phyloP scores from a whole-genome alignment of 2,113 vertebrate genomes.

The Microtus richardsoni region DNA sequence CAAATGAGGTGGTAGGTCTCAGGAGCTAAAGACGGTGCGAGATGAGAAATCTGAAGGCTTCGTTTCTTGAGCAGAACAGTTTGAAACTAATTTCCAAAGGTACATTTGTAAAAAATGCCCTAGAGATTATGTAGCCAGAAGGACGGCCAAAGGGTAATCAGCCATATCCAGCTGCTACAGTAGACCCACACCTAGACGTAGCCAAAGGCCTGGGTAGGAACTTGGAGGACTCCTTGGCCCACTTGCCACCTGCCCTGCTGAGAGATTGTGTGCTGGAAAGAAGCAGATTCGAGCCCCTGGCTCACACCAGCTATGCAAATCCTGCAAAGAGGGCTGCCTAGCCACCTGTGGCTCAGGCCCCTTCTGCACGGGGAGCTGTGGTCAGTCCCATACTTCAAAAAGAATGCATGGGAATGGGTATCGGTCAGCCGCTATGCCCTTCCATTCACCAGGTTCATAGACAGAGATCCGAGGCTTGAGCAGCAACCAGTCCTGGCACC shows the following conservation, averaged over 20 bases:
- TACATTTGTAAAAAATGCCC: not conserved
- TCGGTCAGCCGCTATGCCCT: not conserved
- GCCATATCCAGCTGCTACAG: not conserved
- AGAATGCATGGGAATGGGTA: not conserved
- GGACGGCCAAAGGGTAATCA: not conserved
- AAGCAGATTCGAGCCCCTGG: not conserved
- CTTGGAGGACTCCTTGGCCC: not conserved
- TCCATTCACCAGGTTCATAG: not conserved
- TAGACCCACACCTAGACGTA: not conserved
- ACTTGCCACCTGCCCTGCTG: not conserved
- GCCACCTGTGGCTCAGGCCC: not conserved
- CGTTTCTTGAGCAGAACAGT: slow-evolving; percentile 7
- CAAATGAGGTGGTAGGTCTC: slow-evolving; percentile 77
- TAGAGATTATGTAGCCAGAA: not conserved
- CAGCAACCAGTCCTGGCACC: not conserved
- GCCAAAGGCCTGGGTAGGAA: fast-evolving
- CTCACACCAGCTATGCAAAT: not conserved
- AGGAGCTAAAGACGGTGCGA: not conserved
- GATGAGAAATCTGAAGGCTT: not conserved
- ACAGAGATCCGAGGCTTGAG: not conserved
- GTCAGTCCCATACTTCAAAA: not conserved
- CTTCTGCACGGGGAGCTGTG: not conserved
- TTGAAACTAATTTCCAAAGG: not conserved
- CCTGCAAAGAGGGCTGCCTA: not conserved
- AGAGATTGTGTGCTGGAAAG: not conserved